Conservation (phyloP, 1,140 invertebrate genomes). For the Hetaerina americana region DNA sequence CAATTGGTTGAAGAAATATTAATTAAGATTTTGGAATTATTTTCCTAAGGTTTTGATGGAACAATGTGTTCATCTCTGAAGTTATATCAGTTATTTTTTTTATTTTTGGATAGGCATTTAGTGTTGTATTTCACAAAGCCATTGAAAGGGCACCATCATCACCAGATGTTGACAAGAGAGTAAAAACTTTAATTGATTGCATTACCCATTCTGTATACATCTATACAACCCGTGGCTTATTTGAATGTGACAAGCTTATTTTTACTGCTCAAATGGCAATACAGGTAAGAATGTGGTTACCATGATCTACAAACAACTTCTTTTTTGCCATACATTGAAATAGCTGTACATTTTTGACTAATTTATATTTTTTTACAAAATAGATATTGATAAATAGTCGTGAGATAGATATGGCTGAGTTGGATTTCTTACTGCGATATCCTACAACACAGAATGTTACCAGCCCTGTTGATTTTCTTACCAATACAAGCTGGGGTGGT, state of each 20-base stretch:
- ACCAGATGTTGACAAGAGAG: conserved; percentile 55
- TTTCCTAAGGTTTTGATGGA: no score
- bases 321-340: no score
- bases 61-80: no score
- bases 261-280: conserved; percentile 81
- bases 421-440: conserved; percentile 81
- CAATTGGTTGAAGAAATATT: no score
- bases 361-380: conserved; percentile 15
- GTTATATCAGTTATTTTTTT: no score
- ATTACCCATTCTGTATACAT: conserved; percentile 78
- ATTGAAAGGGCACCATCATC: conserved; percentile 51
- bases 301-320: neutral
- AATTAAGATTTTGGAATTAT: no score
- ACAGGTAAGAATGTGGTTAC: conserved; percentile 38
- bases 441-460: conserved; percentile 47
- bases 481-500: conserved; percentile 74
- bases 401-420: conserved; percentile 53
- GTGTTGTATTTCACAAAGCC: conserved; percentile 81
- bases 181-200: conserved; percentile 68
- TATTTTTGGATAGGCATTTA: conserved; percentile 77
- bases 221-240: conserved; percentile 81
- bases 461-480: conserved; percentile 75
- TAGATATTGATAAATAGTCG: conserved; percentile 54
- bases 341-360: neutral
- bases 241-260: conserved; percentile 86